Evolutionary conservation across 2,113 vertebrate species (phyloP).

Genomic region (Bostrychus sinensis): DNA sequence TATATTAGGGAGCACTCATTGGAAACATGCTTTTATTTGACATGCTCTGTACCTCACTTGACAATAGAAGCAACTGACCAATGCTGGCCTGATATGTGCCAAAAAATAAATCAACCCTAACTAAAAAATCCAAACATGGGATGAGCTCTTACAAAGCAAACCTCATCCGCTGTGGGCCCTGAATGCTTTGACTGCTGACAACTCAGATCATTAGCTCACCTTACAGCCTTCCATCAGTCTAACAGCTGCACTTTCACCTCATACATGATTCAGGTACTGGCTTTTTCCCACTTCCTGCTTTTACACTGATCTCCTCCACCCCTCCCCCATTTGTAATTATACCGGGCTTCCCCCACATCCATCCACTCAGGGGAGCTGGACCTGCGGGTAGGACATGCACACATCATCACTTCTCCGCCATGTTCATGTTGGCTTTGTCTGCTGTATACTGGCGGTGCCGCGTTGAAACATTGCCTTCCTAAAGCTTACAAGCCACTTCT

Average conservation of each 20-base stretch:
- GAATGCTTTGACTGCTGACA: slow-evolving; percentile 17
- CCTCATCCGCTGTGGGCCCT: slow-evolving; percentile 1
- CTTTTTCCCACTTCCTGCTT: slow-evolving; percentile 4
- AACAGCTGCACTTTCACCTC: slow-evolving; percentile 26
- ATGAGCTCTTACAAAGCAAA: background rate
- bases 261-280: slow-evolving; percentile 55
- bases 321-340: slow-evolving; percentile 19
- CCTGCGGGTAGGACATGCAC: slow-evolving; percentile 41
- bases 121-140: background rate
- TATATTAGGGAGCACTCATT: too few species aligned
- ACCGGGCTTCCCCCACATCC: slow-evolving; percentile 16
- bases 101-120: background rate
- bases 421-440: slow-evolving; percentile 7
- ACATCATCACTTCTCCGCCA: slow-evolving; percentile 64
- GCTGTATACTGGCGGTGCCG: background rate
- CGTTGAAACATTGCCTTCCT: slow-evolving; percentile 19
- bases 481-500: slow-evolving; percentile 32
- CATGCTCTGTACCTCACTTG: too few species aligned
- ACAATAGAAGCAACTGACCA: too few species aligned
- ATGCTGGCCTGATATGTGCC: too few species aligned
- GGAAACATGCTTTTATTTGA: too few species aligned
- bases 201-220: slow-evolving; percentile 38
- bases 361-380: slow-evolving; percentile 33
- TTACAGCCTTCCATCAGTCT: slow-evolving; percentile 27
- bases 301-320: slow-evolving; percentile 21